Base-by-base conservation (phyloP, 2,113 vertebrate genomes). In the Recurvirostra avosetta region DNA sequence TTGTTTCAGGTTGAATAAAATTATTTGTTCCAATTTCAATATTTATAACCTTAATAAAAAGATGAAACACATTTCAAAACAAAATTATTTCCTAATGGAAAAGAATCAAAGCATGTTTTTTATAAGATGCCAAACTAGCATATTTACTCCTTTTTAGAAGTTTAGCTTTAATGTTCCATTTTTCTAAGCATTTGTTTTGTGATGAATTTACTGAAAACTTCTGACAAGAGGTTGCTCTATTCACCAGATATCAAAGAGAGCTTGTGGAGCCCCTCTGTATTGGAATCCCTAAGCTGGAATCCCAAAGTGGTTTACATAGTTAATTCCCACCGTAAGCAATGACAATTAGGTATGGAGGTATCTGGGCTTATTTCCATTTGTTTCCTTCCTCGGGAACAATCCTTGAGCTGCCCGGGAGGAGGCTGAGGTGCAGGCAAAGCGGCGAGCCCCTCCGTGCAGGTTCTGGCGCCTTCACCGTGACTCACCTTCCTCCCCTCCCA, bases 31-130 rank as follows among this genome's bases (percentile, higher is more conserved):
- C 87, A 21, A n/a, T 49, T 66, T 63, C 62, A 84, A 30, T 72
- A 87, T 92, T 95, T 95, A 94, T 55, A 82, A 71, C 67, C 65
- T 52, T 56, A 68, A 81, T 71, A 71, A 91, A 92, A 78, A 85
- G 91, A 94, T 71, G 30, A 92, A 87, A 38, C 30, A 5, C 55
- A 2, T 47, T 82, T 94, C 90, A 55, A 66, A 80, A 49, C 61
- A 22, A 27, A 91, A 79, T 34, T 30, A 45, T 80, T 38, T 45
- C 70, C 62, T 75, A 59, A 15, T 32, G 77, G 87, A 34, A 78
- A 78, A 76, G 65, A 62, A 86, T 62, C 79, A 81, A 47, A 89
- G 70, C 19, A 6, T 8, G 65, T 5, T 34, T 71, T 89, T 59
- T 23, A 11, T 34, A 45, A 77, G 80, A 34, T 16, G 50, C 41